Evolutionary conservation across 2,797 vertebrate species (phyloP).

Genomic region (Remorina albescens): DNA sequence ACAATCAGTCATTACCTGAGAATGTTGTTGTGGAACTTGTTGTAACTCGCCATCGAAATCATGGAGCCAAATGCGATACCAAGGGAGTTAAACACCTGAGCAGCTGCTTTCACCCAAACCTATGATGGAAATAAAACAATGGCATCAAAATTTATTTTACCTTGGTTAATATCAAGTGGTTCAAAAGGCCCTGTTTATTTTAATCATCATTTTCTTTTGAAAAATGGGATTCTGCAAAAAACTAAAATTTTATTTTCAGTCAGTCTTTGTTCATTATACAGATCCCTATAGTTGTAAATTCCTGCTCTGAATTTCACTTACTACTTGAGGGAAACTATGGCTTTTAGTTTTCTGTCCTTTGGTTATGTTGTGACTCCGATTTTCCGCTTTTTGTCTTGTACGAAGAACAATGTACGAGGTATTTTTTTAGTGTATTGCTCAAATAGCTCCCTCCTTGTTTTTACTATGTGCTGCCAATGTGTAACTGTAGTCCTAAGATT

Average conservation of each 20-base stretch:
- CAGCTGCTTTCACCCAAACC: constrained; percentile 86
- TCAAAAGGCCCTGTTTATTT: constrained; percentile 5
- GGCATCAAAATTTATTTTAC: neutral
- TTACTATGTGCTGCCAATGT: neutral
- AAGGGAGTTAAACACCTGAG: constrained; percentile 87
- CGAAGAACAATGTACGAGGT: too few species aligned
- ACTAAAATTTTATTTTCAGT: too few species aligned
- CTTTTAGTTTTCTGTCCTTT: neutral
- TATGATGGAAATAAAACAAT: constrained; percentile 33
- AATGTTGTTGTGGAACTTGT: constrained; percentile 85
- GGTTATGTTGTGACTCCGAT: neutral
- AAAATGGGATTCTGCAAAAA: too few species aligned
- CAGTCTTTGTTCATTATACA: neutral
- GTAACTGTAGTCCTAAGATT: neutral
- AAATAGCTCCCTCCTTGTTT: too few species aligned
- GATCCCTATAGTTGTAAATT: neutral
- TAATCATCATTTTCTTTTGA: too few species aligned
- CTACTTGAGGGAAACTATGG: constrained; percentile 6
- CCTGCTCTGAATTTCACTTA: neutral
- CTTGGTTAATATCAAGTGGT: neutral
- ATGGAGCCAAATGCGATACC: constrained; percentile 84
- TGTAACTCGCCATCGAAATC: constrained; percentile 87
- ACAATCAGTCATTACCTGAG: constrained; percentile 70
- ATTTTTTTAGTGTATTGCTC: too few species aligned
- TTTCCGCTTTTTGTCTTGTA: neutral